These are phyloP conservation scores for Siphamia tubifer DNA, from an alignment of 2,113 vertebrate genomes.

Conservation along the genomic window DNA sequence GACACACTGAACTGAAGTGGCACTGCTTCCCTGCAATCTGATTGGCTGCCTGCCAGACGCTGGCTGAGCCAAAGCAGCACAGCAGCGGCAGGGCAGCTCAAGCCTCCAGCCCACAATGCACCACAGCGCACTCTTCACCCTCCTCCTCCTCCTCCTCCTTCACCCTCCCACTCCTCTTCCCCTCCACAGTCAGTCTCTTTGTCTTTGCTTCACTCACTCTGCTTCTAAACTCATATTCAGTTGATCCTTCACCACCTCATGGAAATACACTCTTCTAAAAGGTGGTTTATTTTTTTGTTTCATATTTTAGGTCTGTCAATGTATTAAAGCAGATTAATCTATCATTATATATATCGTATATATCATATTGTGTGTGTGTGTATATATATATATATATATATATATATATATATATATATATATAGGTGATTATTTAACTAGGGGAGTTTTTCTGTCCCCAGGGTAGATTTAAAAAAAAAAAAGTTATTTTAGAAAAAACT, in stretches of 20 bases:
- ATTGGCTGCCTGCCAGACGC: constrained; percentile 79
- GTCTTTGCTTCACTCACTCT: constrained; percentile 8
- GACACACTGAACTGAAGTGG: constrained; percentile 82
- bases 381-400: too few relatives aligned
- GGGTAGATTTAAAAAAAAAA: too few relatives aligned
- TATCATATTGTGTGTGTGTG: too few relatives aligned
- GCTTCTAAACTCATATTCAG: neutral
- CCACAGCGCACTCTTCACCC: constrained; percentile 34
- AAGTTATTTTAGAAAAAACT: too few relatives aligned
- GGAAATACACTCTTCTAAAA: neutral
- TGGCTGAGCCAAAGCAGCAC: constrained; percentile 67
- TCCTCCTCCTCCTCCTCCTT: constrained; percentile 9
- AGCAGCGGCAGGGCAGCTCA: constrained; percentile 73
- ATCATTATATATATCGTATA: too few relatives aligned
- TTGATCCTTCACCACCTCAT: neutral
- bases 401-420: too few relatives aligned
- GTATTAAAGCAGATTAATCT: too few relatives aligned
- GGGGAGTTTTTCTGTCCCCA: too few relatives aligned
- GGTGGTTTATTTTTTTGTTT: neutral
- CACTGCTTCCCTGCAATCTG: constrained; percentile 70
- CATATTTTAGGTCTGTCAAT: too few relatives aligned
- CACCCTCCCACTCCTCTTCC: constrained; percentile 1
- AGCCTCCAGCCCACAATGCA: constrained; percentile 69
- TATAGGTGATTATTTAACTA: too few relatives aligned
- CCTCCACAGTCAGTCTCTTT: constrained; percentile 29